Conservation (phyloP, 1,140 invertebrate genomes). For the Trichogramma pretiosum region DNA sequence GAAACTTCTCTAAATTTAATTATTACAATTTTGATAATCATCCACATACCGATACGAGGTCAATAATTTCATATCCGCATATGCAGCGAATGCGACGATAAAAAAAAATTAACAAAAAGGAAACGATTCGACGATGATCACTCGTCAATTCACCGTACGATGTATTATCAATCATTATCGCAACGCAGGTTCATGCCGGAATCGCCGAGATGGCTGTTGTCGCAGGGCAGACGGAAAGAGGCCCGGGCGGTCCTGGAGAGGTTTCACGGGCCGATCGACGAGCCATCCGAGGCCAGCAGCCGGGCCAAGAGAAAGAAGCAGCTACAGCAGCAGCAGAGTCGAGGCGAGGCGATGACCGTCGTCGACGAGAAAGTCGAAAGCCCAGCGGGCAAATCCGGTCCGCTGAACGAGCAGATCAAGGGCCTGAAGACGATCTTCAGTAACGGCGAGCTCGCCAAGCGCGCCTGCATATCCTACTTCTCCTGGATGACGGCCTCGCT, state of each 20-base stretch:
- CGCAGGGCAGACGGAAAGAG: conserved; percentile 30
- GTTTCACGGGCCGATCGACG: conserved; percentile 13
- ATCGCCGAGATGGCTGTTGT: conserved; percentile 44
- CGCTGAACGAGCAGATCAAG: conserved; percentile 7
- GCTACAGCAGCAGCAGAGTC: background rate
- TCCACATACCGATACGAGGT: too few relatives aligned
- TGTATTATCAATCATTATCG: too few relatives aligned
- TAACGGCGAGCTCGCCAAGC: conserved; percentile 27
- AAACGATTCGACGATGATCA: too few relatives aligned
- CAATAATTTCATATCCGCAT: too few relatives aligned
- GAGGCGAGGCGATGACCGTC: background rate
- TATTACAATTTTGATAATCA: too few relatives aligned
- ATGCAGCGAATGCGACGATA: too few relatives aligned
- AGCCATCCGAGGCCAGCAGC: background rate
- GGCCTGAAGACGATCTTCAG: conserved; percentile 19
- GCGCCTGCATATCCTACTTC: conserved; percentile 32
- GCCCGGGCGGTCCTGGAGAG: conserved; percentile 29
- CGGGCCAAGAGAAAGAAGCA: background rate
- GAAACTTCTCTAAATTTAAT: too few relatives aligned
- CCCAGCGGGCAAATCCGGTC: background rate
- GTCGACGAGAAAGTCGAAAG: background rate
- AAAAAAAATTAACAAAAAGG: too few relatives aligned
- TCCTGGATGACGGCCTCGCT: conserved; percentile 44
- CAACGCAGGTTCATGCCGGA: conserved; percentile 44
- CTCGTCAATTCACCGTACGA: too few relatives aligned